Conservation (phyloP, 2,797 vertebrate genomes). For the Gymnopithys bicolor region DNA sequence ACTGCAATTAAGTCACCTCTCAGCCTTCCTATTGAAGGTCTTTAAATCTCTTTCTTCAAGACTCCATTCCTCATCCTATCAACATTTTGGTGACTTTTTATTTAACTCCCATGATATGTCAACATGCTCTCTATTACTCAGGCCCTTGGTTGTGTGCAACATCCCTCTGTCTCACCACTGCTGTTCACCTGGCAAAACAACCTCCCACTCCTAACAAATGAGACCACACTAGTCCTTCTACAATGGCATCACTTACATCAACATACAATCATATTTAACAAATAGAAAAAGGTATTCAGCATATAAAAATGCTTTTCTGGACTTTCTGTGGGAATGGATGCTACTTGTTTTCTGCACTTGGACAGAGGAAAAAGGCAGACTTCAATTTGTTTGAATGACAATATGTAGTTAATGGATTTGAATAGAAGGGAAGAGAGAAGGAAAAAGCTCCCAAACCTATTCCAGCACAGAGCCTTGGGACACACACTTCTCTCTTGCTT, state of each 20-base stretch:
- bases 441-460: background rate
- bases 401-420: background rate
- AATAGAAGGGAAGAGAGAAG: background rate
- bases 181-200: background rate
- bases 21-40: background rate
- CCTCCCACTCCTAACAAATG: background rate
- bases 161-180: background rate
- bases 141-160: background rate
- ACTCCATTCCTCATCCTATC: background rate
- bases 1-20: background rate
- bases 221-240: background rate
- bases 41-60: background rate
- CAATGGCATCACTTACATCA: background rate
- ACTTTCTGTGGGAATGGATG: background rate
- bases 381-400: background rate
- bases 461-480: background rate
- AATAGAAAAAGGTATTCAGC: background rate
- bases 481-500: background rate
- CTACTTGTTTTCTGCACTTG: background rate
- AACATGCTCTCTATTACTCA: background rate
- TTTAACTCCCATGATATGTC: background rate
- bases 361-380: background rate
- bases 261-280: background rate
- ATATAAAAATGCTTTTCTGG: background rate
- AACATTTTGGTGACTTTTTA: background rate